A percentile compares a stretch with the other conserved stretches of the same genome.
phyloP scores from a whole-genome alignment of 2,888 invertebrate species.

The Apamea epomidion region DNA sequence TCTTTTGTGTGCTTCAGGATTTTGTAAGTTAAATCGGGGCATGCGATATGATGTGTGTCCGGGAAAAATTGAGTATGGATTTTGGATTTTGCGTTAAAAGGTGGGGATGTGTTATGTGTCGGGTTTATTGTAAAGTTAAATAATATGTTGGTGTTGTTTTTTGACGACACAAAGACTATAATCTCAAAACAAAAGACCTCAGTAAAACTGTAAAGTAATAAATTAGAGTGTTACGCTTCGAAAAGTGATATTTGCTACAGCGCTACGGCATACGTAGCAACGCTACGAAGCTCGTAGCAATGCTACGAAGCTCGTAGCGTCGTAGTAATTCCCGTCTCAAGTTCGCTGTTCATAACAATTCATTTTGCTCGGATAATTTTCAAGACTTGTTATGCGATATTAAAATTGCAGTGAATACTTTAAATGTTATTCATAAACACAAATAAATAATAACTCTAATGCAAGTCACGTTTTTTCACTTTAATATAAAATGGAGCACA shows the following conservation, averaged over 20 bases:
- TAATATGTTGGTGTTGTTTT: neutral
- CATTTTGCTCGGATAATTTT: constrained; percentile 24
- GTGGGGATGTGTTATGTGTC: neutral
- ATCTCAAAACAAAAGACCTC: neutral
- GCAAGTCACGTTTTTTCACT: constrained; percentile 26
- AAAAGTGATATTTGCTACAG: neutral
- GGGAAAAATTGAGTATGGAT: neutral
- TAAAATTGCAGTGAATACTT: constrained; percentile 34
- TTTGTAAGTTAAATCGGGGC: constrained; percentile 18
- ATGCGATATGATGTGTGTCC: neutral
- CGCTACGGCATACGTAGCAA: constrained; percentile 23
- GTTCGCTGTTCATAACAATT: constrained; percentile 27
- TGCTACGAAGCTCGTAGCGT: constrained; percentile 45
- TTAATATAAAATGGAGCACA: constrained; percentile 20
- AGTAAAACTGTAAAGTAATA: constrained; percentile 1
- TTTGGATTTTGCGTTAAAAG: neutral
- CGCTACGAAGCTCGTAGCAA: constrained; percentile 32
- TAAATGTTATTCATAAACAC: constrained; percentile 29
- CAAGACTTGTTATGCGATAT: constrained; percentile 30
- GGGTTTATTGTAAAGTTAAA: neutral
- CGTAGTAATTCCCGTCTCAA: constrained; percentile 26
- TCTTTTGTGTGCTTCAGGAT: constrained; percentile 35
- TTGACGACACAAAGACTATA: neutral
- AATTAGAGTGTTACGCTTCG: neutral
- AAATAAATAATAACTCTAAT: constrained; percentile 19